Base-by-base conservation (phyloP, 2,888 invertebrate species). In the Cantharis rufa region DNA sequence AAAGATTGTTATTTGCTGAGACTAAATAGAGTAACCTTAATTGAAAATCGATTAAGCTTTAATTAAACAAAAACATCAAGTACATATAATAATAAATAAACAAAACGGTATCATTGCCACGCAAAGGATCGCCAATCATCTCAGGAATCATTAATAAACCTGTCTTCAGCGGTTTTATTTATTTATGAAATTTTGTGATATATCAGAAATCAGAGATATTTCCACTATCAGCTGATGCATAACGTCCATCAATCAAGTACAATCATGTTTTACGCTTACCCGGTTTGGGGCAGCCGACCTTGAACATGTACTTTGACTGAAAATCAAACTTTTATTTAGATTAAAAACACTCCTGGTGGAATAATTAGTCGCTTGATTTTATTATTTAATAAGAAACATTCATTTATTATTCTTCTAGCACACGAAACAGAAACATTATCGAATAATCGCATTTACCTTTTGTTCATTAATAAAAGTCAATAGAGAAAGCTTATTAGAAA, bases 21-120 rank as follows among this genome's bases (percentile, higher is more conserved):
- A 69, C 69, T 69, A 32, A 28, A 72, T 64, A 28, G 62, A 66
- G 63, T 71, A 71, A 64, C 64, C 32, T 16, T 48, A 72, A 72
- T 72, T 21, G n/a, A 16, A 16, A 21, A 66, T 72, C 72, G 72
- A 72, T 72, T 64, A 64, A 48, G 18, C 16, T 48, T 13, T 66
- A 68, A 68, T 68, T 27, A 68, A 32, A 73, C 69, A 62, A 24
- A 15, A 48, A 32, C 16, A 61, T 24, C 63, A n/a, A 5, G 9
- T 48, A 48, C n/a, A 48, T n/a, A 48, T 48, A 48, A 7, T 48
- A 48, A n/a, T 48, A 48, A 48, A 48, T n/a, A n/a, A 48, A n/a
- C n/a, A n/a, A 13, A 32, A 4, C 1, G 11, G 3, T 11, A 32
- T 11, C 11, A 13, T 32, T 32, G 4, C 32, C 32, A 32, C 32